These are phyloP conservation scores for Tetragonula carbonaria DNA, from an alignment of 2,888 invertebrate genomes.

Conservation along the genomic window DNA sequence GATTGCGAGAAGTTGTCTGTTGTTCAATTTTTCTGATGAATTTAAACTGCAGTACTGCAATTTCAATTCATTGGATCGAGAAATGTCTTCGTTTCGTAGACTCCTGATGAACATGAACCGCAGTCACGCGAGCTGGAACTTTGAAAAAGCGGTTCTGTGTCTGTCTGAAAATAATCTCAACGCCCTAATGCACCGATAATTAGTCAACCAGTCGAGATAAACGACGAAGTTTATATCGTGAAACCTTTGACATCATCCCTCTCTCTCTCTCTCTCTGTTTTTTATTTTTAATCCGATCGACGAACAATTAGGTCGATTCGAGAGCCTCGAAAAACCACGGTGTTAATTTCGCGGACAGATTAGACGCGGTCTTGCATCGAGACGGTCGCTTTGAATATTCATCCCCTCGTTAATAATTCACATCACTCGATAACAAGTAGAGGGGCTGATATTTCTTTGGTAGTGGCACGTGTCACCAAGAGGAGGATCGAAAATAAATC, in stretches of 20 bases:
- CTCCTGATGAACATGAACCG: too few relatives aligned
- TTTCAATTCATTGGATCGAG: too few relatives aligned
- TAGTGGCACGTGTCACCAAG: slow-evolving; percentile 6
- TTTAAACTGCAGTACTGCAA: too few relatives aligned
- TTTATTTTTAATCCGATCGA: background rate
- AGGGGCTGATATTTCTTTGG: slow-evolving; percentile 51
- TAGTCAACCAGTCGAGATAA: background rate
- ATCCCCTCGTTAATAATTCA: slow-evolving; percentile 58
- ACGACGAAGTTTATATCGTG: background rate
- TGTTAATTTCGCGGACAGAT: slow-evolving; percentile 44
- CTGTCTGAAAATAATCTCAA: background rate
- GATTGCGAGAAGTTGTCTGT: too few relatives aligned
- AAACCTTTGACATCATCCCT: background rate
- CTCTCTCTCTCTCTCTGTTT: too few relatives aligned
- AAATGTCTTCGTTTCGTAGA: too few relatives aligned
- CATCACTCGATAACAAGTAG: slow-evolving; percentile 29
- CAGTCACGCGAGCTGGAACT: too few relatives aligned
- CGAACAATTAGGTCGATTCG: slow-evolving; percentile 8
- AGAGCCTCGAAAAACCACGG: background rate
- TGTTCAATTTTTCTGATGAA: too few relatives aligned
- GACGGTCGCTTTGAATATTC: background rate
- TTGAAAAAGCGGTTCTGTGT: too few relatives aligned
- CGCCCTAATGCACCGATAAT: background rate
- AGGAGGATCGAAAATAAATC: slow-evolving; percentile 12
- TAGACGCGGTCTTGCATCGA: background rate